Percentiles rank a stretch among this genome's conserved stretches.
phyloP scores from a whole-genome alignment of 2,113 vertebrate genomes.

The Grammatotria lemairii region DNA sequence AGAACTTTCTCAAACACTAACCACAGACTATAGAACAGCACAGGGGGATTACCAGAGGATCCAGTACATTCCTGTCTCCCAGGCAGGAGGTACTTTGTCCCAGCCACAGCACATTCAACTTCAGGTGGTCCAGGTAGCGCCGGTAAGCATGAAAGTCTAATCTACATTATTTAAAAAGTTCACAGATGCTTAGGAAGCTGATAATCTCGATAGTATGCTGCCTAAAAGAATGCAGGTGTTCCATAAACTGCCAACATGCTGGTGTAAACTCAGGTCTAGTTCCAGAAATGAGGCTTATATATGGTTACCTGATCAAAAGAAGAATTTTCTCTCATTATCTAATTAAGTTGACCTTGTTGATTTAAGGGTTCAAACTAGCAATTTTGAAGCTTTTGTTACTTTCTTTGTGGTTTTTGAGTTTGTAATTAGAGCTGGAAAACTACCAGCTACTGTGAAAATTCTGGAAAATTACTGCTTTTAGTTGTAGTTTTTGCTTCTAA shows the following conservation, averaged over 20 bases:
- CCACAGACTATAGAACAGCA: slow-evolving; percentile 86
- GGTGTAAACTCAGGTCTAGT: not conserved
- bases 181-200: not conserved
- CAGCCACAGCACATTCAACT: slow-evolving; percentile 95
- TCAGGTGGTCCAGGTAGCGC: slow-evolving; percentile 93
- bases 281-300: not conserved
- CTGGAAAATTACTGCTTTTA: not conserved
- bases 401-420: not conserved
- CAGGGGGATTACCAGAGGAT: slow-evolving; percentile 95
- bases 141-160: slow-evolving; percentile 70
- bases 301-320: not conserved
- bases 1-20: slow-evolving; percentile 92
- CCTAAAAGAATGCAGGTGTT: not conserved
- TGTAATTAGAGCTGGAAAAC: not conserved
- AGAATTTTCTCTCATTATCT: not conserved
- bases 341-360: not conserved
- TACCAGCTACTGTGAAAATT: not conserved
- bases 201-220: not conserved
- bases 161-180: not conserved
- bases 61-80: slow-evolving; percentile 94
- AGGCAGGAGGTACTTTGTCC: slow-evolving; percentile 77
- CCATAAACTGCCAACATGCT: not conserved
- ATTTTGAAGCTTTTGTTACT: not conserved
- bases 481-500: not conserved
- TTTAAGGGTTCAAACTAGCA: not conserved